Conservation (phyloP, 2,888 invertebrate species). For the Sthenelais limicola region DNA sequence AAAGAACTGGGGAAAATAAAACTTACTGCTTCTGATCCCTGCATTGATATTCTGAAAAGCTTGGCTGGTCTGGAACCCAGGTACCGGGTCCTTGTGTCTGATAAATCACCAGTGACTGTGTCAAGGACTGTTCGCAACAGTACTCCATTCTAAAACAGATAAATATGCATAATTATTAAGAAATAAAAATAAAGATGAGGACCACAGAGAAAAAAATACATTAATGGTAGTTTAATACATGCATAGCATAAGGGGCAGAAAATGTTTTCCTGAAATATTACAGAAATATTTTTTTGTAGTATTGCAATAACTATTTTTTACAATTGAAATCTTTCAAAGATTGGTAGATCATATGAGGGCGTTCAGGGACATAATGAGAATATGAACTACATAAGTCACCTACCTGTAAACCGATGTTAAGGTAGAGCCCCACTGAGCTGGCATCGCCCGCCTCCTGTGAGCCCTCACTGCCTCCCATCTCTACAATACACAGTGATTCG, state of each 20-base stretch:
- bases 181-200: too few species aligned
- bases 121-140: constrained; percentile 93
- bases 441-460: constrained; percentile 74
- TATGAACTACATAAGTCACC: too few species aligned
- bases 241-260: too few species aligned
- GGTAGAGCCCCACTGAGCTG: constrained; percentile 82
- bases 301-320: too few species aligned
- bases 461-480: constrained; percentile 79
- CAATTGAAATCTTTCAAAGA: too few species aligned
- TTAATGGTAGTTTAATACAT: too few species aligned
- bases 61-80: constrained; percentile 96
- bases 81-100: constrained; percentile 97
- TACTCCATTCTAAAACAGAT: constrained; percentile 97
- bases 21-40: constrained; percentile 91
- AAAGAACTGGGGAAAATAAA: background rate
- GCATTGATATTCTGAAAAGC: constrained; percentile 94
- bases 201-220: too few species aligned
- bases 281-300: too few species aligned
- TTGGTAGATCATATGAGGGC: too few species aligned
- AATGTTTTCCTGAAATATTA: too few species aligned
- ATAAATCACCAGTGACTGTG: constrained; percentile 95
- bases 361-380: too few species aligned
- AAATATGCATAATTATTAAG: too few species aligned
- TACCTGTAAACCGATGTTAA: constrained; percentile 93
- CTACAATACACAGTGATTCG: constrained; percentile 96